Evolutionary conservation across 2,888 invertebrate species (phyloP), one percentile per base, ranked within the genome.

Genomic region (Drosophila kokeensis): DNA sequence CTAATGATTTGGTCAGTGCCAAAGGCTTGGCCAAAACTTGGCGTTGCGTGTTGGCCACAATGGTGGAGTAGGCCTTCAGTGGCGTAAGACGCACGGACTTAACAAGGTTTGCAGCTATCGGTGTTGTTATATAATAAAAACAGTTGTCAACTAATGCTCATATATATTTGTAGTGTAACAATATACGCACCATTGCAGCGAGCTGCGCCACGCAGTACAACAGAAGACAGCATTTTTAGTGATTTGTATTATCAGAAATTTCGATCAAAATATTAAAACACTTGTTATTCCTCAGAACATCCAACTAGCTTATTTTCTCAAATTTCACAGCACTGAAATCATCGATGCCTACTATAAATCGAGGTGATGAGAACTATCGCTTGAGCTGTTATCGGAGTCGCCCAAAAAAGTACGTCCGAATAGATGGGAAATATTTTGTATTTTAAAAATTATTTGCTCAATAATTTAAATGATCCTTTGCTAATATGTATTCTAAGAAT

Each of bases 51-150:
- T 75, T 73, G 69, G 80, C 73, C 57, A 89, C 70, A 64, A 91
- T 76, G 0, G 91, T 77, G 58, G 91, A 83, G 68, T 82, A 91
- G 2, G 87, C 80, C 75, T 91, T 92, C 15, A 92, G 69, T 3
- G 92, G 91, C 7, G 86, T 75, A 30, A 85, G 69, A 24, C 88
- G 89, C 27, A 70, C 66, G 24, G 87, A 75, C 64, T 89, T 91
- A n/a, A 89, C 29, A 6, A 92, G 71, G 64, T 69, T 83, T 58
- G 75, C 78, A 73, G 81, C 87, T 87, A 72, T 74, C 30, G 59
- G 69, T 59, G 32, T 36, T 60, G 83, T 92, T 92, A 92, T 91
- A 91, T 92, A 92, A 92, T 82, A 57, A 64, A 53, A 58, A 57
- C 62, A 60, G 60, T 65, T 63, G 30, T 67, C 30, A n/a, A 3